Conservation (phyloP, 2,113 vertebrate genomes). For the Equus quagga region DNA sequence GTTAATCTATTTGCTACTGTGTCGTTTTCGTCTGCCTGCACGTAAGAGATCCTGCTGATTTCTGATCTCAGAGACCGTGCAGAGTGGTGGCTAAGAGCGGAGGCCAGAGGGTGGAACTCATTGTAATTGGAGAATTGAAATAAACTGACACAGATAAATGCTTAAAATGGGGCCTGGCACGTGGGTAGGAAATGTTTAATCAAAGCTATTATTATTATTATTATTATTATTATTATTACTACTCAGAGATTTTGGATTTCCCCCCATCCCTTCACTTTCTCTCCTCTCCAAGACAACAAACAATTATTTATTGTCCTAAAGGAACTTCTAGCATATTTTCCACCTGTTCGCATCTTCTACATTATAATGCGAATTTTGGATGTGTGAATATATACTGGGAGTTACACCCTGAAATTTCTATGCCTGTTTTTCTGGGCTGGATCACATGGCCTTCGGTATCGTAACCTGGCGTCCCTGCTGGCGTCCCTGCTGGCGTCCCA, state of each 20-base stretch:
- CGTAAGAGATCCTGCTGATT: not conserved
- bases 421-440: not conserved
- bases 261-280: not conserved
- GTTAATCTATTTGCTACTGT: not conserved
- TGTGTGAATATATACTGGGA: not conserved
- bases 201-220: not conserved
- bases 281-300: not conserved
- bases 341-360: not conserved
- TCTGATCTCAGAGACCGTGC: not conserved
- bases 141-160: not conserved
- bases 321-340: not conserved
- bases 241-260: not conserved
- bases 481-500: not conserved
- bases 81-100: not conserved
- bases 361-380: not conserved
- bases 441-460: not conserved
- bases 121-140: not conserved
- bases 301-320: not conserved
- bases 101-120: not conserved
- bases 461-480: not conserved
- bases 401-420: not conserved
- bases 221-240: too few species aligned
- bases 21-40: not conserved
- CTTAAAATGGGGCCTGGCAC: not conserved
- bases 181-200: not conserved